These are phyloP conservation scores for Patella depressa DNA, from an alignment of 2,888 invertebrate species.

Conservation along the genomic window DNA sequence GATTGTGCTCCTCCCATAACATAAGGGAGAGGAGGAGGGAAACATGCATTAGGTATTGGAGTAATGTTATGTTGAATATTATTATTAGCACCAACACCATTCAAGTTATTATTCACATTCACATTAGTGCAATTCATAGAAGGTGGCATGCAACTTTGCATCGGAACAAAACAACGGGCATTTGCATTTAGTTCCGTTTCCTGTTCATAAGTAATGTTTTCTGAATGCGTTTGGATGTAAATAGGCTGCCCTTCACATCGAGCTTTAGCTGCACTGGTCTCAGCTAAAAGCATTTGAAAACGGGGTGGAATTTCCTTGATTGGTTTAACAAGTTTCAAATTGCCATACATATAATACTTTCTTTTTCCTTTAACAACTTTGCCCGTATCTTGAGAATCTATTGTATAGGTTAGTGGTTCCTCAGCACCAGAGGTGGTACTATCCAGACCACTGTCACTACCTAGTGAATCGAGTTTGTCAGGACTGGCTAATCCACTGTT, in stretches of 20 bases:
- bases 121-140: not conserved
- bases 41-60: slow-evolving; percentile 18
- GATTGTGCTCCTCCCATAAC: too few relatives aligned
- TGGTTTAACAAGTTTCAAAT: slow-evolving; percentile 62
- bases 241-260: slow-evolving; percentile 65
- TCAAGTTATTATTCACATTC: slow-evolving; percentile 21
- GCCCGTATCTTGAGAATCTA: slow-evolving; percentile 14
- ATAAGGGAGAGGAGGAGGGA: slow-evolving; percentile 16
- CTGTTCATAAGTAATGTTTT: slow-evolving; percentile 11
- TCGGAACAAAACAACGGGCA: slow-evolving; percentile 29
- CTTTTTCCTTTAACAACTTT: slow-evolving; percentile 46
- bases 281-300: slow-evolving; percentile 58
- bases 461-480: not conserved
- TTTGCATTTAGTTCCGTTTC: slow-evolving; percentile 30
- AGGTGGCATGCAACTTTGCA: not conserved
- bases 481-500: not conserved
- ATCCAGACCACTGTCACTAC: slow-evolving; percentile 6
- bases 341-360: slow-evolving; percentile 65
- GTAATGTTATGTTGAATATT: not conserved
- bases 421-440: not conserved
- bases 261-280: slow-evolving; percentile 56
- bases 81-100: not conserved
- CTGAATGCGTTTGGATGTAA: slow-evolving; percentile 43
- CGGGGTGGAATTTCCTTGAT: slow-evolving; percentile 67
- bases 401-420: not conserved